Base-by-base conservation (phyloP, 2,113 vertebrate genomes). In the Strix aluco region DNA sequence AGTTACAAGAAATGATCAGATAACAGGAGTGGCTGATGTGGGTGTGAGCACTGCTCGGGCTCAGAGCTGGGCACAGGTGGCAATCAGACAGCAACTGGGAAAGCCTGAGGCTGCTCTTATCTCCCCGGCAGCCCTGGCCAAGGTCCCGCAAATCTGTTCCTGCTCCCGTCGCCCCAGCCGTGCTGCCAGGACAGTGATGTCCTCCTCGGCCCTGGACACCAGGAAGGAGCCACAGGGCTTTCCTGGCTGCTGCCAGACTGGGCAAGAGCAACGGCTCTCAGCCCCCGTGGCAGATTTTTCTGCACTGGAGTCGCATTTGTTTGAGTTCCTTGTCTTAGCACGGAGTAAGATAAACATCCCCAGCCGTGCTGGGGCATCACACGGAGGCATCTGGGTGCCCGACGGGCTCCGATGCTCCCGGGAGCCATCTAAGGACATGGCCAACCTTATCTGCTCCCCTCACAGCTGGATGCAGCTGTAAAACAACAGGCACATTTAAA, bases 391-490 rank as follows among this genome's bases (percentile, higher is more conserved):
- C 5, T 14, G 46, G 32, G 38, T 67, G 52, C 92, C 85, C 10
- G 1, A 23, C 0, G 2, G 77, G 94, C 63, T 36, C 49, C 2
- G 5, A 8, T 38, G 46, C 66, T 66, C 66, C 79, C 13, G 1
- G 58, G 73, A 94, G 90, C 86, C 70, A 62, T 19, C 65, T 42
- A 2, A 94, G 95, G 95, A 94, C 91, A 91, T 2, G 3, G 61
- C 19, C 57, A 74, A 13, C 46, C 81, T 47, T 51, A 61, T 75
- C 86, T 36, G 19, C 40, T 15, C 32, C 0, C 0, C 89, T 65
- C 62, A 58, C 95, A 95, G 95, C 95, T 92, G 97, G 44, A 71
- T 32, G 61, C 94, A 89, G 95, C 83, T 89, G 83, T 1, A 65
- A 38, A 32, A 15, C 9, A 6, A 51, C 71, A 58, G 74, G 54